Evolutionary conservation across 2,797 vertebrate genomes (phyloP).

Genomic region (Crax fasciolata): DNA sequence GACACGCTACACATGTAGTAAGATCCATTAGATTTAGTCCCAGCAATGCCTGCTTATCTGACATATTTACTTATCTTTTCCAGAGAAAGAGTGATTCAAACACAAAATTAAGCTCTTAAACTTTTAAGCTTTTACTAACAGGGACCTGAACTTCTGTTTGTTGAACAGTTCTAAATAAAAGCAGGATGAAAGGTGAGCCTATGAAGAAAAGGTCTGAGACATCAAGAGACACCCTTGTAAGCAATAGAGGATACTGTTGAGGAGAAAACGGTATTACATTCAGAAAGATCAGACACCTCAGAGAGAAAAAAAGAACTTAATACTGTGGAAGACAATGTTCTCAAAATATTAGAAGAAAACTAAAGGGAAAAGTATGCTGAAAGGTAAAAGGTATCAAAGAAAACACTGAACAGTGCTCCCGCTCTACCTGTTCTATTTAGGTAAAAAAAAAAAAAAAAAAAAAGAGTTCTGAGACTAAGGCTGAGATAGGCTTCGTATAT

Average conservation of each 20-base stretch:
- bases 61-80: neutral
- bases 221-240: slow-evolving; percentile 13
- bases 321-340: neutral
- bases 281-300: slow-evolving; percentile 16
- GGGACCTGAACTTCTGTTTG: neutral
- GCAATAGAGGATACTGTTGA: neutral
- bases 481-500: neutral
- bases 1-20: neutral
- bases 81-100: neutral
- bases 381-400: neutral
- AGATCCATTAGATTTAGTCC: neutral
- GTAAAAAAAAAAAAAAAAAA: neutral
- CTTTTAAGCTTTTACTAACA: neutral
- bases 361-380: neutral
- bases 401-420: neutral
- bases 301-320: neutral
- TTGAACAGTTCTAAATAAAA: neutral
- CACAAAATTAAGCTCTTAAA: neutral
- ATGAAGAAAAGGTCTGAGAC: slow-evolving; percentile 7
- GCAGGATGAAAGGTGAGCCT: neutral
- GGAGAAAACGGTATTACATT: neutral
- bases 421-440: neutral
- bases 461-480: neutral
- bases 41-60: neutral
- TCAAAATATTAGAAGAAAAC: slow-evolving; percentile 8